Conservation (phyloP, 1,140 invertebrate species). For the Homalodisca vitripennis region DNA sequence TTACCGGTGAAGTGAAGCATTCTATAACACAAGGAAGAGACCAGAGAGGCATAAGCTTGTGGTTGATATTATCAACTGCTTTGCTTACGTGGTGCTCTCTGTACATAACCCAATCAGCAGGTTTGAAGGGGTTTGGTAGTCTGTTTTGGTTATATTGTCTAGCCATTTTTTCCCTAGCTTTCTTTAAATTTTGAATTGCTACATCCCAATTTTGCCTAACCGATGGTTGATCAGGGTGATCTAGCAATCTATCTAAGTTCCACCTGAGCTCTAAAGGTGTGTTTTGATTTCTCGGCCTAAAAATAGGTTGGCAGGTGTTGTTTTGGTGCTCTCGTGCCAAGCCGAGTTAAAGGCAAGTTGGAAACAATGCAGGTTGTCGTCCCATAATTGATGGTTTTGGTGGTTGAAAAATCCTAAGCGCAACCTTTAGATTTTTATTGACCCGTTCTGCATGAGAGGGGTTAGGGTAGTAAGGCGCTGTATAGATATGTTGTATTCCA, state of each 20-base stretch:
- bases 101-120: constrained; percentile 6
- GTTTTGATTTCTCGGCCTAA: background rate
- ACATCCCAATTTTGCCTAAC: background rate
- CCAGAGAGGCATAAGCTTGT: background rate
- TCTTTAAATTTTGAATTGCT: background rate
- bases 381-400: background rate
- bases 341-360: constrained; percentile 5
- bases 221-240: background rate
- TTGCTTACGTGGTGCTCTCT: background rate
- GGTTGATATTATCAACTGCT: background rate
- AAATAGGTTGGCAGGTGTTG: background rate
- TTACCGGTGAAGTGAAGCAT: too few species aligned
- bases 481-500: too few species aligned
- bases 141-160: background rate
- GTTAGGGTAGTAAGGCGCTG: constrained; percentile 3
- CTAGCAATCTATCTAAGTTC: background rate
- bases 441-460: too few species aligned
- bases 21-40: background rate
- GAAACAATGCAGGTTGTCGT: constrained; percentile 3
- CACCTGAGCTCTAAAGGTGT: background rate
- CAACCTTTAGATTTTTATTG: too few species aligned
- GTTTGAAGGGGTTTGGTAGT: constrained; percentile 6
- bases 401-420: background rate
- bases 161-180: background rate
- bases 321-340: background rate